These are phyloP conservation scores for Salpingus planirostris DNA, from an alignment of 2,888 invertebrate species.

Conservation along the genomic window DNA sequence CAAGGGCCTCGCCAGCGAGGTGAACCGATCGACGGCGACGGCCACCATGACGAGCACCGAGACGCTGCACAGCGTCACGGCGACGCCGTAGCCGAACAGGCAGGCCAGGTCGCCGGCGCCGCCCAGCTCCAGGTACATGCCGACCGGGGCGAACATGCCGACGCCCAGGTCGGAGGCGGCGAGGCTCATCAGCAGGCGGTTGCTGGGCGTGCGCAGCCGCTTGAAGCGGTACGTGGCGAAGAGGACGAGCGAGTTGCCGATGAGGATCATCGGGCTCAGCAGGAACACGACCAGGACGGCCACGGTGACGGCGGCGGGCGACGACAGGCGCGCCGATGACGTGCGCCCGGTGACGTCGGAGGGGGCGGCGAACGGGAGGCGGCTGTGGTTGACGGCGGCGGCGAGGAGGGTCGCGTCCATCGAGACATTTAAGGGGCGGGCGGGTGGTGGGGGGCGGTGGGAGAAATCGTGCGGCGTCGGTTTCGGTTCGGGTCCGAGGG, in stretches of 20 bases:
- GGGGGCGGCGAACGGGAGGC: too few relatives aligned
- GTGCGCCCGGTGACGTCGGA: too few relatives aligned
- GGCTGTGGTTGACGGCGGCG: too few relatives aligned
- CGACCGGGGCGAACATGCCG: slow-evolving; percentile 51
- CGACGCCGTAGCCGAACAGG: slow-evolving; percentile 49
- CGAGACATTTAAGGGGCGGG: too few relatives aligned
- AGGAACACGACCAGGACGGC: slow-evolving; percentile 46
- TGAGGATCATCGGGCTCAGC: slow-evolving; percentile 49
- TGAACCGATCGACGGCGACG: slow-evolving; percentile 54
- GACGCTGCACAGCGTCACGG: slow-evolving; percentile 50
- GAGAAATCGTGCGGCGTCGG: too few relatives aligned
- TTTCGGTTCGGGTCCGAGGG: too few relatives aligned
- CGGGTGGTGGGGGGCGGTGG: too few relatives aligned
- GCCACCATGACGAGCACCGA: slow-evolving; percentile 53
- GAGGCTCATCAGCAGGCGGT: slow-evolving; percentile 51
- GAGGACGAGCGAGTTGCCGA: slow-evolving; percentile 51
- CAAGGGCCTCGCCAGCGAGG: slow-evolving; percentile 52
- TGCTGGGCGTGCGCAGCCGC: slow-evolving; percentile 52
- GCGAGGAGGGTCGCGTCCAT: too few relatives aligned
- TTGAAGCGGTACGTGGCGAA: slow-evolving; percentile 52
- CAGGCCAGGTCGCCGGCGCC: slow-evolving; percentile 43
- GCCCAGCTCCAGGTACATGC: slow-evolving; percentile 49
- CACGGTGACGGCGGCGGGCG: slow-evolving; percentile 42
- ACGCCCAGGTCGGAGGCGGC: slow-evolving; percentile 53
- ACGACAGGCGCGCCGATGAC: too few relatives aligned